Evolutionary conservation across 2,797 vertebrate species (phyloP).

Genomic region (Buphagus erythrorhynchus): DNA sequence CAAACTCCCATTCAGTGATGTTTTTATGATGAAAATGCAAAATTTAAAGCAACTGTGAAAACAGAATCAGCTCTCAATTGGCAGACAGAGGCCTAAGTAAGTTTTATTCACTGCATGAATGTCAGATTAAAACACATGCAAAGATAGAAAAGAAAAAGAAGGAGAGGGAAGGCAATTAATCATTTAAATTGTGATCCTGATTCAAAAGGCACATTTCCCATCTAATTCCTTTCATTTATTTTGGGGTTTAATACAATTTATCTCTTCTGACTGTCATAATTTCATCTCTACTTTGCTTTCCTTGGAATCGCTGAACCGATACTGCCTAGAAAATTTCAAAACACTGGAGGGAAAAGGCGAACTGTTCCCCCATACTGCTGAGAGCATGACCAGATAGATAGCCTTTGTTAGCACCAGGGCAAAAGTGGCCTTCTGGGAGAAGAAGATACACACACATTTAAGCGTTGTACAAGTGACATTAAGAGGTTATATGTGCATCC

Average conservation of each 20-base stretch:
- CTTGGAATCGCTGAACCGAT: background rate
- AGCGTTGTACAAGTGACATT: background rate
- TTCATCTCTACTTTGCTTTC: conserved; percentile 41
- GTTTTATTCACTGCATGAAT: background rate
- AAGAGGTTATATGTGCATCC: background rate
- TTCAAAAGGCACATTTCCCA: background rate
- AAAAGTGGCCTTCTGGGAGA: background rate
- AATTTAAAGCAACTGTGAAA: conserved; percentile 63
- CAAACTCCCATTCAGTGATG: background rate
- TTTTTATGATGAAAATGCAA: conserved; percentile 43
- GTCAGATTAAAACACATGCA: conserved; percentile 7
- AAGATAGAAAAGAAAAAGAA: background rate
- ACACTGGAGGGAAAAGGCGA: background rate
- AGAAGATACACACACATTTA: background rate
- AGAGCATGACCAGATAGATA: background rate
- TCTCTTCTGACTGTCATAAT: conserved; percentile 4
- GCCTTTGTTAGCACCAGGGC: background rate
- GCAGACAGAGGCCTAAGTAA: background rate
- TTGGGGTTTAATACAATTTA: background rate
- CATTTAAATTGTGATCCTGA: conserved; percentile 10
- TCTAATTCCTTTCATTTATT: conserved; percentile 32
- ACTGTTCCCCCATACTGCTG: background rate
- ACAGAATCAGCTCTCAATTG: background rate
- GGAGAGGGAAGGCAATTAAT: background rate
- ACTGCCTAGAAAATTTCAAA: background rate